These are phyloP conservation scores for Drosophila trapezifrons DNA, from an alignment of 1,140 invertebrate genomes.

Conservation along the genomic window DNA sequence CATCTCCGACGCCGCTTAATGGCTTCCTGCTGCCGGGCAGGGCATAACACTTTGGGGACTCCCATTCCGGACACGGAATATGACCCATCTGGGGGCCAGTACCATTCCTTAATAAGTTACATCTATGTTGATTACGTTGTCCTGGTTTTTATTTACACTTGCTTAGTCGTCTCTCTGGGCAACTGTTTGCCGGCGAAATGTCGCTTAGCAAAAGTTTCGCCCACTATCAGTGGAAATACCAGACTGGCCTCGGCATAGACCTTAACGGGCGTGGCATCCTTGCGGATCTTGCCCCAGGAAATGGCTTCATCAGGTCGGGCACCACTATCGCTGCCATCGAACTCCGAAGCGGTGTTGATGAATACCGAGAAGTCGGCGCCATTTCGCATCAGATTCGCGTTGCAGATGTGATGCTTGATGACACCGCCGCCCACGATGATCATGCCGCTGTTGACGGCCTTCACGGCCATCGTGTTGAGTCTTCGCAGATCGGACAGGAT, in stretches of 20 bases:
- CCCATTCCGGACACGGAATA: conserved; percentile 25
- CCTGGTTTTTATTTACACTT: conserved; percentile 47
- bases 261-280: conserved; percentile 96
- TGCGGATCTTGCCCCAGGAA: conserved; percentile 99
- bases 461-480: conserved; percentile 97
- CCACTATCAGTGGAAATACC: conserved; percentile 97
- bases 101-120: conserved; percentile 41
- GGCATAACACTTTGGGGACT: conserved; percentile 57
- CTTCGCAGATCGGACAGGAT: conserved; percentile 96
- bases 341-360: conserved; percentile 98
- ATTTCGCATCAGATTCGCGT: conserved; percentile 99
- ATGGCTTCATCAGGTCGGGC: conserved; percentile 99
- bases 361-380: conserved; percentile 99
- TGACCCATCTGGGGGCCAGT: conserved; percentile 24
- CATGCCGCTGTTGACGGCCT: conserved; percentile 96
- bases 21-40: conserved; percentile 47
- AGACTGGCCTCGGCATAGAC: conserved; percentile 98
- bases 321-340: conserved; percentile 99
- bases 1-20: conserved; percentile 60
- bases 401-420: conserved; percentile 99
- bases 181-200: conserved; percentile 57
- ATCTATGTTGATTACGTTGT: conserved; percentile 38
- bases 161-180: conserved; percentile 14
- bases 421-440: conserved; percentile 98
- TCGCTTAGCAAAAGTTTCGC: conserved; percentile 95